Conservation (phyloP, 35 echinoderm and acorn worm genomes). For the Ophiothrix spiculata region DNA sequence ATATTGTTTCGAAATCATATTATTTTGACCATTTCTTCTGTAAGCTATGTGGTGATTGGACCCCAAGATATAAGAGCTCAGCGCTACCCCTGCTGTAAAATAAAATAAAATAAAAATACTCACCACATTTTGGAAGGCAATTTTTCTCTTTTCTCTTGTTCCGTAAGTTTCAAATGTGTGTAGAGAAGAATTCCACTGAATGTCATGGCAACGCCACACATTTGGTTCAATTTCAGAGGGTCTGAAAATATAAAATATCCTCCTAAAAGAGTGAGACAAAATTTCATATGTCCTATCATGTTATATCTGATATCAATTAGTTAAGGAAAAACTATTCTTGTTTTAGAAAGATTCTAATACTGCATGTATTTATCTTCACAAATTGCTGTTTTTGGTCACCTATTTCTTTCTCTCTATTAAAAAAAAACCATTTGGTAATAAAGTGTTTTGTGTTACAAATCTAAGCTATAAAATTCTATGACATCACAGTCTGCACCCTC, state of each 20-base stretch:
- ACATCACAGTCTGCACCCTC: neutral
- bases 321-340: constrained; percentile 25
- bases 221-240: constrained; percentile 56
- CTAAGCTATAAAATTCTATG: neutral
- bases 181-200: constrained; percentile 77
- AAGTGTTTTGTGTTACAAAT: neutral
- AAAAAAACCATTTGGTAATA: neutral
- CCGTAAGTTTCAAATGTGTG: constrained; percentile 85
- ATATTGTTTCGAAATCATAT: no score
- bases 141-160: constrained; percentile 49
- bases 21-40: no score
- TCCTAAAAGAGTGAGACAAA: constrained; percentile 80
- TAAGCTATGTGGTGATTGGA: no score
- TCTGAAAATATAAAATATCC: constrained; percentile 85
- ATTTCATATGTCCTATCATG: constrained; percentile 95
- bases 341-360: neutral
- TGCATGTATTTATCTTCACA: neutral
- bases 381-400: neutral
- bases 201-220: constrained; percentile 65
- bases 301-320: constrained; percentile 60
- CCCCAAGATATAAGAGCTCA: no score
- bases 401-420: neutral
- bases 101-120: no score
- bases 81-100: no score
- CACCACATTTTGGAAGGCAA: constrained; percentile 55